Percentiles rank a stretch among this genome's conserved stretches.
Evolutionary conservation across 2,888 invertebrate species (phyloP).

Genomic region (Parnassius orleans): DNA sequence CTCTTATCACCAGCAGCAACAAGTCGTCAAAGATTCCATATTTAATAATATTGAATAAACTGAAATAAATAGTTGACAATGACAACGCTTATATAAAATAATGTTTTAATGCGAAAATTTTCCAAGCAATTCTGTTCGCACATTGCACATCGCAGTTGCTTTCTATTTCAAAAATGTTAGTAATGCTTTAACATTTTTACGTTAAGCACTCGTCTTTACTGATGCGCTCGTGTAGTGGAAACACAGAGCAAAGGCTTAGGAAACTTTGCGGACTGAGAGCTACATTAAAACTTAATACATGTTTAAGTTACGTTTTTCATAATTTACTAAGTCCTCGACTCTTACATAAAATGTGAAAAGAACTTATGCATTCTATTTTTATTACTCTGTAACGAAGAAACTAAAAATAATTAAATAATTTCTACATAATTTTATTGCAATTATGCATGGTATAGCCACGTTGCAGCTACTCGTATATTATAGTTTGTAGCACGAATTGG

Average conservation of each 20-base stretch:
- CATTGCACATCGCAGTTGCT: slow-evolving; percentile 1
- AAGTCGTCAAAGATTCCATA: no score
- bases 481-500: no score
- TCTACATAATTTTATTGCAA: no score
- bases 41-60: no score
- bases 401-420: no score
- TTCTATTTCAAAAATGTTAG: slow-evolving; percentile 12
- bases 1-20: no score
- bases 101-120: neutral
- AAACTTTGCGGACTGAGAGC: slow-evolving; percentile 1
- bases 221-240: neutral
- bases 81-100: neutral
- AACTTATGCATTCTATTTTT: no score
- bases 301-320: slow-evolving; percentile 3
- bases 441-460: no score
- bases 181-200: slow-evolving; percentile 12
- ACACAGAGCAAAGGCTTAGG: slow-evolving; percentile 11
- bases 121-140: neutral
- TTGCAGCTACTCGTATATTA: no score
- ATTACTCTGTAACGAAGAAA: no score
- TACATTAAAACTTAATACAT: slow-evolving; percentile 10
- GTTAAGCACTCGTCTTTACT: slow-evolving; percentile 11
- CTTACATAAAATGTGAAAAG: no score
- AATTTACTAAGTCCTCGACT: no score
- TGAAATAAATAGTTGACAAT: neutral